Conservation (phyloP, 2,113 vertebrate species). For the Scortum barcoo region DNA sequence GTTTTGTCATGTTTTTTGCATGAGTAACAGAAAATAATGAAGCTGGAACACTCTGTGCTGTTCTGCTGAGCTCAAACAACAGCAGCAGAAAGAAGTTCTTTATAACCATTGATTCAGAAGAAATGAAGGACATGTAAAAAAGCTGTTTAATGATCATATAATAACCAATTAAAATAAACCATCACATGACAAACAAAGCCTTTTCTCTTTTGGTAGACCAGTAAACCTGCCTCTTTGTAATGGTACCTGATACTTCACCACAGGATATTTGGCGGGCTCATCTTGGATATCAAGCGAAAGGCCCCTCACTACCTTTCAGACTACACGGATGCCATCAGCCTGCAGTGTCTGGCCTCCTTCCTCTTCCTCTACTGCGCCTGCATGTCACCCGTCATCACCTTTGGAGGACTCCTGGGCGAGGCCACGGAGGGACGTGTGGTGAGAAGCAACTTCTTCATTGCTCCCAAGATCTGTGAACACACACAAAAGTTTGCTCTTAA, state of each 20-base stretch:
- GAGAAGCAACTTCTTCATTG: slow-evolving; percentile 74
- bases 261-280: slow-evolving; percentile 94
- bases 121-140: too few relatives aligned
- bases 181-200: too few relatives aligned
- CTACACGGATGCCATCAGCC: slow-evolving; percentile 95
- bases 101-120: too few relatives aligned
- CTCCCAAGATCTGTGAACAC: neutral
- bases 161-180: too few relatives aligned
- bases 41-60: neutral
- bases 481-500: neutral
- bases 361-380: slow-evolving; percentile 99
- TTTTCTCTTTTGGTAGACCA: too few relatives aligned
- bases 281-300: slow-evolving; percentile 97
- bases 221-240: too few relatives aligned
- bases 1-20: neutral
- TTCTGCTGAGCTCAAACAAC: neutral
- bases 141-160: too few relatives aligned
- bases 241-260: slow-evolving; percentile 3
- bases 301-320: slow-evolving; percentile 96
- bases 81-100: neutral
- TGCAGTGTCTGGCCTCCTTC: slow-evolving; percentile 99
- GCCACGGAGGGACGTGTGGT: slow-evolving; percentile 98
- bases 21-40: neutral
- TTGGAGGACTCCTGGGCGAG: slow-evolving; percentile 97
- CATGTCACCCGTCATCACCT: slow-evolving; percentile 99